These are phyloP conservation scores for Nothocercus nigrocapillus DNA, from an alignment of 2,113 vertebrate species.

Conservation along the genomic window DNA sequence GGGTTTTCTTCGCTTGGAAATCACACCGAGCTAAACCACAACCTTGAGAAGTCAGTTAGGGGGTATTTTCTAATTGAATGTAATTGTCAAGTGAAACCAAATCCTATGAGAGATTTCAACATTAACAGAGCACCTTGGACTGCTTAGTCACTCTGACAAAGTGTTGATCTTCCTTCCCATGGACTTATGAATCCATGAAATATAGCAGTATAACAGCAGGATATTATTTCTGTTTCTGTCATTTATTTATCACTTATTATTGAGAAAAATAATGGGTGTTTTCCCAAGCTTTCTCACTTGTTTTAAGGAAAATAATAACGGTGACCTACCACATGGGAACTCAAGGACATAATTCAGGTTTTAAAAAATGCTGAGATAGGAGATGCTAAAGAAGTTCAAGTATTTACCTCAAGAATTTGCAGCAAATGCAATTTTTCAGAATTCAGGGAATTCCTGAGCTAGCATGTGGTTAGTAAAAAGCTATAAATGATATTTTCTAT, in stretches of 20 bases:
- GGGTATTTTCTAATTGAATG: conserved; percentile 54
- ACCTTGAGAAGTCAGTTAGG: conserved; percentile 54
- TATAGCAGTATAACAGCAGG: not conserved
- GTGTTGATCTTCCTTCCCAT: conserved; percentile 29
- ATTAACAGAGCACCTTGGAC: not conserved
- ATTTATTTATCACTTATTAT: not conserved
- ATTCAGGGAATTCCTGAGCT: not conserved
- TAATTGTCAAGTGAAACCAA: conserved; percentile 27
- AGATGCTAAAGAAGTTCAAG: not conserved
- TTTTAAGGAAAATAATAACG: conserved; percentile 8
- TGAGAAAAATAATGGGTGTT: not conserved
- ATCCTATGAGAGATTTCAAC: not conserved
- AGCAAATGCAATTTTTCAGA: not conserved
- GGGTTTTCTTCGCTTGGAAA: not conserved
- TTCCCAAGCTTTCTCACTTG: not conserved
- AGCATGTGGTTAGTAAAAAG: not conserved
- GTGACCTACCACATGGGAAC: not conserved
- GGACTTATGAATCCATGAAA: not conserved
- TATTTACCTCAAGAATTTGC: not conserved
- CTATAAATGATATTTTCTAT: not conserved
- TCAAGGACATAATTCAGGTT: not conserved
- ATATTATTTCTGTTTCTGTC: not conserved
- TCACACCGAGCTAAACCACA: conserved; percentile 17
- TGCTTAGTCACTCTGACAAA: not conserved
- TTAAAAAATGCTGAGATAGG: not conserved